A percentile compares a stretch with the other conserved stretches of the same genome.
phyloP scores from a whole-genome alignment of 2,888 invertebrate genomes.

The Acrocera orbiculus region DNA sequence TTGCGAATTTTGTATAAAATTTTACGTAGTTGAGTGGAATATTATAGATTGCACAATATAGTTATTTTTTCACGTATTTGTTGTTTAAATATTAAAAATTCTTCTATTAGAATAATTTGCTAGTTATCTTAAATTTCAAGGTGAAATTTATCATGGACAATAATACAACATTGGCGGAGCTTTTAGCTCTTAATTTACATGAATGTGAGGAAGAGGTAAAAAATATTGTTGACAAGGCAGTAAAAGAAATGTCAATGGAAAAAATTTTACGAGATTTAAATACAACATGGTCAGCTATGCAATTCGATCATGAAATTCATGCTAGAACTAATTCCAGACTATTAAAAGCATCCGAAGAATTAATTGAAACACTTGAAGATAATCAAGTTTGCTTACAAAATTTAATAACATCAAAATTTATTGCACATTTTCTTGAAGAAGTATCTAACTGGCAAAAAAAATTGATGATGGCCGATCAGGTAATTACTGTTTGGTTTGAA shows the following conservation, averaged over 20 bases:
- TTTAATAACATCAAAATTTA: conserved; percentile 90
- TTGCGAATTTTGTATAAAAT: not conserved
- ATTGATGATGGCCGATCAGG: conserved; percentile 83
- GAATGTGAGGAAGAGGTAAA: conserved; percentile 96
- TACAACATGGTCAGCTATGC: conserved; percentile 78
- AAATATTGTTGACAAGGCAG: conserved; percentile 93
- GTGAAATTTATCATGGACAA: conserved; percentile 87
- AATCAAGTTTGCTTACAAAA: conserved; percentile 93
- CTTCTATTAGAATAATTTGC: not conserved
- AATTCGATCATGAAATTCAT: conserved; percentile 81
- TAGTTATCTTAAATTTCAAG: conserved; percentile 32
- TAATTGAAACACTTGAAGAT: conserved; percentile 93
- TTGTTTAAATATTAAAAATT: not conserved
- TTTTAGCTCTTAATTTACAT: conserved; percentile 80
- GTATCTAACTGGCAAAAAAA: conserved; percentile 90
- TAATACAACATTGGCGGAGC: conserved; percentile 78
- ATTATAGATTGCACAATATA: no score
- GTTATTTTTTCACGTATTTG: no score
- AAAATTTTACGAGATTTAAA: conserved; percentile 80
- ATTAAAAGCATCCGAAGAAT: conserved; percentile 79
- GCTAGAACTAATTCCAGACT: conserved; percentile 71
- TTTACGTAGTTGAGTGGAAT: no score
- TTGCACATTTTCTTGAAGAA: conserved; percentile 87
- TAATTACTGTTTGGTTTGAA: conserved; percentile 83
- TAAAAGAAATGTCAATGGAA: conserved; percentile 98